Evolutionary conservation across 2,888 invertebrate genomes (phyloP).

Genomic region (Drosophila meridiana): DNA sequence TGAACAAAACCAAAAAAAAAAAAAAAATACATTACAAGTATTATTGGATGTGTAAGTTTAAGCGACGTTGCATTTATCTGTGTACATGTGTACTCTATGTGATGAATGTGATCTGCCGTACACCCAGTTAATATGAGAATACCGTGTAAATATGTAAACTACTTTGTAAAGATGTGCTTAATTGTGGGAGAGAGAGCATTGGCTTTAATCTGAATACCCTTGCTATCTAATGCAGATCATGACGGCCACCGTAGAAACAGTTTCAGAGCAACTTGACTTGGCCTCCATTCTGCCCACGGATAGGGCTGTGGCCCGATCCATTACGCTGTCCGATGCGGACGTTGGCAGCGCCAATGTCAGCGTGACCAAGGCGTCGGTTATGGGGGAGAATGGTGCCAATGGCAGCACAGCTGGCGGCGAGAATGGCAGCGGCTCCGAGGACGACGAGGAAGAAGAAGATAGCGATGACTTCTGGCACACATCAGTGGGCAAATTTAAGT

Average conservation of each 20-base stretch:
- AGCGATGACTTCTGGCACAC: conserved; percentile 96
- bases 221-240: conserved; percentile 88
- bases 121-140: conserved; percentile 46
- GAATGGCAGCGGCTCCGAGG: conserved; percentile 90
- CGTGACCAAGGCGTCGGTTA: conserved; percentile 89
- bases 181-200: conserved; percentile 13
- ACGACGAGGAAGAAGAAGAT: conserved; percentile 88
- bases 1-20: conserved; percentile 19
- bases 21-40: not conserved
- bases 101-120: conserved; percentile 62
- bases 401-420: conserved; percentile 89
- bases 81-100: conserved; percentile 61
- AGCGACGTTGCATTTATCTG: conserved; percentile 66
- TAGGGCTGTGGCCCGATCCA: conserved; percentile 93
- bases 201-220: conserved; percentile 34
- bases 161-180: conserved; percentile 42
- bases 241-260: conserved; percentile 98
- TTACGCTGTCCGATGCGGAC: conserved; percentile 95
- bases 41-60: conserved; percentile 64
- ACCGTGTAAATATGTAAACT: conserved; percentile 59
- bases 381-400: conserved; percentile 86
- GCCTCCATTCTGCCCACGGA: conserved; percentile 93
- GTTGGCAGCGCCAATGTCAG: conserved; percentile 91
- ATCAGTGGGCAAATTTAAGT: conserved; percentile 96
- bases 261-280: conserved; percentile 95